phyloP scores from a whole-genome alignment of 2,888 invertebrate genomes.

The Tipula lateralis region DNA sequence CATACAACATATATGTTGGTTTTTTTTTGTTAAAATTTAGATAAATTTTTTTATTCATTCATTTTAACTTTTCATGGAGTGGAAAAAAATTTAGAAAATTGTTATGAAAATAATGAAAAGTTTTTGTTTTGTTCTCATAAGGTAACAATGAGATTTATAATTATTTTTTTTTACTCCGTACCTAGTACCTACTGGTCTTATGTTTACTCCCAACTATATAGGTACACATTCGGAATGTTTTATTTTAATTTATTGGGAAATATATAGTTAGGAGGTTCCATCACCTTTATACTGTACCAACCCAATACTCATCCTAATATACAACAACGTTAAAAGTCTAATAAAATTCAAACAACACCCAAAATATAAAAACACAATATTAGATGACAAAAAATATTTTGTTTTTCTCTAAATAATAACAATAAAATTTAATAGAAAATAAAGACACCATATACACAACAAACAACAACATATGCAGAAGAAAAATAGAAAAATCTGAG shows the following conservation, averaged over 20 bases:
- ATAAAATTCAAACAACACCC: background rate
- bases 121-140: background rate
- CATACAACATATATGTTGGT: background rate
- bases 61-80: background rate
- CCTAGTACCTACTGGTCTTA: background rate
- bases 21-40: background rate
- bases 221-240: background rate
- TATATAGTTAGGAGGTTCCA: background rate
- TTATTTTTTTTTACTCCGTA: background rate
- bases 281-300: background rate
- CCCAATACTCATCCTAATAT: background rate
- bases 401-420: constrained; percentile 20
- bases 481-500: background rate
- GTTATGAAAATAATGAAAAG: background rate
- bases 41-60: background rate
- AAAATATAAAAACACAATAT: background rate
- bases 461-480: constrained; percentile 27
- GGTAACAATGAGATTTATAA: background rate
- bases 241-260: background rate
- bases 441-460: constrained; percentile 6
- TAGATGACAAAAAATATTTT: background rate
- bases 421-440: constrained; percentile 28
- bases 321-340: background rate
- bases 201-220: background rate
- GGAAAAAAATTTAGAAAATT: background rate